Base-by-base conservation (phyloP, 2,888 invertebrate species). In the Eristalis pertinax region DNA sequence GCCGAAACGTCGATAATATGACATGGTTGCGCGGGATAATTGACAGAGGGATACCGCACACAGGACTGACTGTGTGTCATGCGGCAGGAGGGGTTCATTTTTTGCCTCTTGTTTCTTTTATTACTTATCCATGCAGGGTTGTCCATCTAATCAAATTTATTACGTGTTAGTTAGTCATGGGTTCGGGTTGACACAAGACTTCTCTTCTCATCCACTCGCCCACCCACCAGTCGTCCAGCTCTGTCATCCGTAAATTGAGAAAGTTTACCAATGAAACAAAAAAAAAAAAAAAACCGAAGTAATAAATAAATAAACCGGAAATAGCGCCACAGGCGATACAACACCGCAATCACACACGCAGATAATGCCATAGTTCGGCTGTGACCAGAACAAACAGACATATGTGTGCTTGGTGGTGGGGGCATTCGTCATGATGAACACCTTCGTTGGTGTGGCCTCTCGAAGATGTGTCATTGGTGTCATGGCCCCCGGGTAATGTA, bases 251-350 rank as follows among this genome's bases (percentile, higher is more conserved):
- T 64, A 76, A 79, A 87, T 84, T 84, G 84, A 29, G 63, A 87
- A 87, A 87, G 64, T 87, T 87, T 75, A 26, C 75, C 22, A 56
- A 62, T n/a, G 41, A 68, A 68, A 63, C 32, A 75, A n/a, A 38
- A 11, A 43, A 70, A 35, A 50, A 35, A 80, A 67, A 74, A 24
- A n/a, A 75, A 67, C 32, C 58, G 35, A 81, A 77, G 87, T 84
- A 84, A 87, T 87, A 87, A 87, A 87, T 87, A 87, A 87, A 87
- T 87, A 87, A 87, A 87, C 87, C 87, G 87, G 87, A 87, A 84
- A 87, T 74, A 87, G 58, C 75, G 64, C 87, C 79, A 38, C 76
- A 50, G 87, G 87, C 83, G 74, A 50, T 63, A 67, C 26, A 64
- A 69, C 41, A 73, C 26, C 69, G 38, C 58, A 63, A 78, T 73